phyloP scores from a whole-genome alignment of 1,140 invertebrate genomes.

The Chelonus insularis region DNA sequence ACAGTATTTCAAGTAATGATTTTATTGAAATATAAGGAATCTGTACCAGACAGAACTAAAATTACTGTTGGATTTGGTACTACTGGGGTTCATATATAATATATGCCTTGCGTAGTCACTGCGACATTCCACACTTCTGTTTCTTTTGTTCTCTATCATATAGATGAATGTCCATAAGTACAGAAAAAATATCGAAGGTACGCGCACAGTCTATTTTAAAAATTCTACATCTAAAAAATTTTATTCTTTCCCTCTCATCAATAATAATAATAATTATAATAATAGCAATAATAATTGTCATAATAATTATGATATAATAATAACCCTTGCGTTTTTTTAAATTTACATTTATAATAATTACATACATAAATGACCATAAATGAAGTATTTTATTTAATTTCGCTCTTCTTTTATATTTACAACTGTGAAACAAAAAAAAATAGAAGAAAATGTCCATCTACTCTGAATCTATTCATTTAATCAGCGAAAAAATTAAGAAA shows the following conservation, averaged over 20 bases:
- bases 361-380: not conserved
- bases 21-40: constrained; percentile 63
- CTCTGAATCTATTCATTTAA: not conserved
- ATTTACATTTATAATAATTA: constrained; percentile 33
- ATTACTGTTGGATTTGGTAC: constrained; percentile 61
- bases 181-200: constrained; percentile 59
- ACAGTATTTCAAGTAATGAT: constrained; percentile 52
- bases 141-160: constrained; percentile 31
- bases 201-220: constrained; percentile 57
- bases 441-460: not conserved
- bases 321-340: no score
- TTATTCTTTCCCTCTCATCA: constrained; percentile 27
- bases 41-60: constrained; percentile 63
- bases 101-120: constrained; percentile 53
- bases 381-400: not conserved
- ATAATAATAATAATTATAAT: not conserved
- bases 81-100: constrained; percentile 60
- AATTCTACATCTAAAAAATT: constrained; percentile 52
- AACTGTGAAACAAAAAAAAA: not conserved
- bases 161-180: constrained; percentile 52
- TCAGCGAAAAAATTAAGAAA: constrained; percentile 1
- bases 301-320: no score
- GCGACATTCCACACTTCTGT: constrained; percentile 40
- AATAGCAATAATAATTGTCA: not conserved
- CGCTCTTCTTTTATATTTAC: constrained; percentile 1